Evolutionary conservation across 2,888 invertebrate genomes (phyloP).

Genomic region (Drosophila parthenogenetica): DNA sequence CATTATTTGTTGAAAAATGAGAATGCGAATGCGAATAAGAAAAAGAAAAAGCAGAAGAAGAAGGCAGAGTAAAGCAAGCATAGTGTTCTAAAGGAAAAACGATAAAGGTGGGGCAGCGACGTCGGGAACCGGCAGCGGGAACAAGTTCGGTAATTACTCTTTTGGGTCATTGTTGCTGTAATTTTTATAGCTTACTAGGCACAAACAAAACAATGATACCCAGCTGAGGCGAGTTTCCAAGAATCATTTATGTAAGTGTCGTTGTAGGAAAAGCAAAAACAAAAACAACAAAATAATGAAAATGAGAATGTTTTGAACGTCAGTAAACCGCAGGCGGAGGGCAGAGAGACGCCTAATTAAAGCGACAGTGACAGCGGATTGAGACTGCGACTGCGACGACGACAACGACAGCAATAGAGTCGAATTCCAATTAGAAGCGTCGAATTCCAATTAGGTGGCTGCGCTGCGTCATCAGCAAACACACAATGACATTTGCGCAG

Average conservation of each 20-base stretch:
- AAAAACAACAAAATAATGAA: no score
- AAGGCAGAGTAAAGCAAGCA: constrained; percentile 18
- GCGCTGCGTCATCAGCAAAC: constrained; percentile 69
- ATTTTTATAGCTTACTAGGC: constrained; percentile 46
- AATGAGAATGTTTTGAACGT: constrained; percentile 29
- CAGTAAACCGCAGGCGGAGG: constrained; percentile 30
- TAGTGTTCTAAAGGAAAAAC: constrained; percentile 28
- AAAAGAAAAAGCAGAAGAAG: not conserved
- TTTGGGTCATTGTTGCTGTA: constrained; percentile 46
- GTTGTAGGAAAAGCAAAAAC: constrained; percentile 16
- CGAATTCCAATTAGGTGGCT: constrained; percentile 76
- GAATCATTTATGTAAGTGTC: constrained; percentile 47
- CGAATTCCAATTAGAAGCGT: constrained; percentile 73
- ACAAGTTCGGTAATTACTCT: constrained; percentile 37
- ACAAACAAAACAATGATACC: constrained; percentile 38
- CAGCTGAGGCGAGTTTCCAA: constrained; percentile 43
- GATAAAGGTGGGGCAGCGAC: not conserved
- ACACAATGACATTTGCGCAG: constrained; percentile 75
- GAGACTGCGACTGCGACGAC: constrained; percentile 12
- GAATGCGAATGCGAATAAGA: constrained; percentile 18
- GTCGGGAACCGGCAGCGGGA: not conserved
- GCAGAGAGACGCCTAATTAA: constrained; percentile 64
- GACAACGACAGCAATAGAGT: constrained; percentile 46
- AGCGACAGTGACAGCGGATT: constrained; percentile 28
- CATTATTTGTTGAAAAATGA: constrained; percentile 43